Evolutionary conservation across 2,888 invertebrate genomes (phyloP).

Genomic region (Uropetala carovei): DNA sequence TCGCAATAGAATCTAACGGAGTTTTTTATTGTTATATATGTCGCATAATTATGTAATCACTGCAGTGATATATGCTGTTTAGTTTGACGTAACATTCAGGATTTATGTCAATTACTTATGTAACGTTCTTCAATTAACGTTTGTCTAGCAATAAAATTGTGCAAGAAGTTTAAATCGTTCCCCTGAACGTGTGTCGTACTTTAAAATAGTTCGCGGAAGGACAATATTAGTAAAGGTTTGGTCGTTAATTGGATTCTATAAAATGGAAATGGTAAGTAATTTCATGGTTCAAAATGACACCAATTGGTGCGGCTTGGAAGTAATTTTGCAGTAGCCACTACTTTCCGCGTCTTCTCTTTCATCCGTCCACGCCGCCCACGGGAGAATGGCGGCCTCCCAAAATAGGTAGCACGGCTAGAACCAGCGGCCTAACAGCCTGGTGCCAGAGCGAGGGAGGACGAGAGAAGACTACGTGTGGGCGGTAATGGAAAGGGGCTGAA

Average conservation of each 20-base stretch:
- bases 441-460: slow-evolving; percentile 51
- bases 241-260: not conserved
- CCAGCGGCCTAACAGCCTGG: slow-evolving; percentile 49
- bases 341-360: slow-evolving; percentile 36
- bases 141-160: too few species aligned
- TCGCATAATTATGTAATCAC: not conserved
- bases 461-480: slow-evolving; percentile 50
- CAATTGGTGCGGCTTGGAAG: not conserved
- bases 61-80: too few species aligned
- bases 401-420: slow-evolving; percentile 56
- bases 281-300: not conserved
- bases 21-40: not conserved
- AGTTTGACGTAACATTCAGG: too few species aligned
- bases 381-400: slow-evolving; percentile 44
- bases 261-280: not conserved
- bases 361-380: not conserved
- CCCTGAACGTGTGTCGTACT: too few species aligned
- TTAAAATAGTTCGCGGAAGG: too few species aligned
- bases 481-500: slow-evolving; percentile 12
- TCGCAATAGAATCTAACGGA: not conserved
- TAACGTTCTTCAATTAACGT: too few species aligned
- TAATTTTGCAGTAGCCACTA: slow-evolving; percentile 30
- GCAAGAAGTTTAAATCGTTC: too few species aligned
- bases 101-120: too few species aligned
- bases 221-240: too few species aligned